These are phyloP conservation scores for Gisinianus flammeolus DNA, from an alignment of 2,888 invertebrate genomes.

Conservation along the genomic window DNA sequence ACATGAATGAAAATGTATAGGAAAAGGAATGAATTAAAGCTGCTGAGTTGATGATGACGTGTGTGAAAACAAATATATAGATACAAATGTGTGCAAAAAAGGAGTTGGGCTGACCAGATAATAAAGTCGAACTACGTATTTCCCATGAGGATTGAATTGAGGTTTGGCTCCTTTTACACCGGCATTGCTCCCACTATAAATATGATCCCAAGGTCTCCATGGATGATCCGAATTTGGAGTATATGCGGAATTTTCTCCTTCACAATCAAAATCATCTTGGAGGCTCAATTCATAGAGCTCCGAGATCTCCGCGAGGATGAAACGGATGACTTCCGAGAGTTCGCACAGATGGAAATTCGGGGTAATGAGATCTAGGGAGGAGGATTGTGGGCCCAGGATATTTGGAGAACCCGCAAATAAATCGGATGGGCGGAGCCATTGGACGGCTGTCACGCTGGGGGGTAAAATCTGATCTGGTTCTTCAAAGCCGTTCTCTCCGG, in stretches of 20 bases:
- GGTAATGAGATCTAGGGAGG: constrained; percentile 40
- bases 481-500: constrained; percentile 28
- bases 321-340: constrained; percentile 37
- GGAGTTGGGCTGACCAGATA: no score
- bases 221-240: constrained; percentile 41
- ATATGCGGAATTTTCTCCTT: constrained; percentile 43
- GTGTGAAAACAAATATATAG: neutral
- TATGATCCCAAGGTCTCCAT: constrained; percentile 50
- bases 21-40: neutral
- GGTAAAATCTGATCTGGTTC: constrained; percentile 37
- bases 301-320: constrained; percentile 46
- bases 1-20: neutral
- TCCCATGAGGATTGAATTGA: constrained; percentile 43
- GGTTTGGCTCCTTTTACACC: constrained; percentile 40
- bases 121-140: constrained; percentile 47
- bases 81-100: no score
- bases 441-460: constrained; percentile 24
- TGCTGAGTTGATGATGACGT: neutral
- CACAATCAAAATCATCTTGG: constrained; percentile 44
- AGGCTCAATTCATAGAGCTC: constrained; percentile 45
- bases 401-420: constrained; percentile 31
- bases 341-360: constrained; percentile 48
- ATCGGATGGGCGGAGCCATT: constrained; percentile 46
- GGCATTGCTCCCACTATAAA: constrained; percentile 45
- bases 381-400: constrained; percentile 27